Evolutionary conservation across 1,140 invertebrate species (phyloP).

Genomic region (Ridgeia piscesae): DNA sequence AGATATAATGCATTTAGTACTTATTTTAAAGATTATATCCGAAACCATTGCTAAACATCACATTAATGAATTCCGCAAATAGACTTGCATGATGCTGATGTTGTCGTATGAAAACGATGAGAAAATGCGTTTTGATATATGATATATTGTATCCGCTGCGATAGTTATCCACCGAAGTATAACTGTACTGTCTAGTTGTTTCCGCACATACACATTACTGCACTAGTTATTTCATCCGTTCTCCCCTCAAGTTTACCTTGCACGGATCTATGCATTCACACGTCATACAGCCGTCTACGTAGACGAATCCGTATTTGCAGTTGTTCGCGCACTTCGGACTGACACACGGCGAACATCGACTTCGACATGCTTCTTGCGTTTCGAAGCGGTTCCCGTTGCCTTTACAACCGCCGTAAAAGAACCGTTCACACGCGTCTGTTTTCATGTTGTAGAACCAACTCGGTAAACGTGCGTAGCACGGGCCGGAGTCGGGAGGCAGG

Average conservation of each 20-base stretch:
- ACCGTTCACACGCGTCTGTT: constrained; percentile 57
- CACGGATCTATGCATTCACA: constrained; percentile 68
- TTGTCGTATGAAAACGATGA: no score
- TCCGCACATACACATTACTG: no score
- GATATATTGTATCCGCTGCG: no score
- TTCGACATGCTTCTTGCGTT: constrained; percentile 26
- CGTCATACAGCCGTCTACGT: not conserved
- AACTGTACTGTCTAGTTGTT: no score
- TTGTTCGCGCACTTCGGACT: not conserved
- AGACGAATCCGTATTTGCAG: not conserved
- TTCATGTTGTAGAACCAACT: constrained; percentile 58
- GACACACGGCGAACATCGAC: not conserved
- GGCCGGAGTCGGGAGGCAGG: not conserved
- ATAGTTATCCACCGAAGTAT: no score
- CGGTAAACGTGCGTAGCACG: not conserved
- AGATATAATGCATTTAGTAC: no score
- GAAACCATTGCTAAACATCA: no score
- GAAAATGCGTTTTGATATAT: no score
- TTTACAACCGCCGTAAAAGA: constrained; percentile 62
- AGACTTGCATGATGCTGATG: no score
- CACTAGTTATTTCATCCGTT: no score
- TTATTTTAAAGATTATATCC: no score
- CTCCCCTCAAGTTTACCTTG: constrained; percentile 32
- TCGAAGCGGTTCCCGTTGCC: constrained; percentile 63
- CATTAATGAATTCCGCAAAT: no score